Evolutionary conservation across 2,797 vertebrate genomes (phyloP).

Genomic region (Prionace glauca): DNA sequence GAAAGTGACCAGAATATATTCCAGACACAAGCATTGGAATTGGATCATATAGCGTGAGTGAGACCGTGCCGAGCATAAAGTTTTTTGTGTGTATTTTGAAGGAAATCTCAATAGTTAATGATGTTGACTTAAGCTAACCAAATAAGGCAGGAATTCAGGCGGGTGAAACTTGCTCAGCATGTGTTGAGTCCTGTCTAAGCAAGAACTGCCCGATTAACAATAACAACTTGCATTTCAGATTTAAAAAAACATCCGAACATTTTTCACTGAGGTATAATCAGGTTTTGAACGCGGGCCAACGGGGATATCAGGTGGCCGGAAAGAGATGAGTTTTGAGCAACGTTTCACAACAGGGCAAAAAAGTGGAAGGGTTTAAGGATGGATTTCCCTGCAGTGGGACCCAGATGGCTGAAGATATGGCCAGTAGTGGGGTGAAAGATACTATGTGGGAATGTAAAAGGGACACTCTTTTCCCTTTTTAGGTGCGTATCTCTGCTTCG

Average conservation of each 20-base stretch:
- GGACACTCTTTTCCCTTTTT: background rate
- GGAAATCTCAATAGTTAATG: background rate
- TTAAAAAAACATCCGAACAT: background rate
- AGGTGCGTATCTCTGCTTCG: background rate
- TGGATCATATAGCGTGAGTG: background rate
- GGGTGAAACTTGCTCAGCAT: background rate
- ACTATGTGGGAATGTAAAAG: background rate
- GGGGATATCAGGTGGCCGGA: background rate
- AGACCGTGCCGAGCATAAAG: background rate
- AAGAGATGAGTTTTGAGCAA: background rate
- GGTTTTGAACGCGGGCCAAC: background rate
- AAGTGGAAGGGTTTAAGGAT: background rate
- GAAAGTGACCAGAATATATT: background rate
- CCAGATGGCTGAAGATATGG: background rate
- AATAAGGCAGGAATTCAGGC: background rate
- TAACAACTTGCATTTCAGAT: background rate
- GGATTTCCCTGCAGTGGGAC: background rate
- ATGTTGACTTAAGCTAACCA: background rate
- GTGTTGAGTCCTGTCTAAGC: background rate
- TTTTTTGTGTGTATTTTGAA: background rate
- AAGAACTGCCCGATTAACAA: background rate
- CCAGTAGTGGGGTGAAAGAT: background rate
- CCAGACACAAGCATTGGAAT: too few relatives aligned
- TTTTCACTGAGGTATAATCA: background rate
- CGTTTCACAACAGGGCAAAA: background rate